These are phyloP conservation scores for Urophycis tenuis DNA, from an alignment of 2,797 vertebrate genomes.

Conservation along the genomic window DNA sequence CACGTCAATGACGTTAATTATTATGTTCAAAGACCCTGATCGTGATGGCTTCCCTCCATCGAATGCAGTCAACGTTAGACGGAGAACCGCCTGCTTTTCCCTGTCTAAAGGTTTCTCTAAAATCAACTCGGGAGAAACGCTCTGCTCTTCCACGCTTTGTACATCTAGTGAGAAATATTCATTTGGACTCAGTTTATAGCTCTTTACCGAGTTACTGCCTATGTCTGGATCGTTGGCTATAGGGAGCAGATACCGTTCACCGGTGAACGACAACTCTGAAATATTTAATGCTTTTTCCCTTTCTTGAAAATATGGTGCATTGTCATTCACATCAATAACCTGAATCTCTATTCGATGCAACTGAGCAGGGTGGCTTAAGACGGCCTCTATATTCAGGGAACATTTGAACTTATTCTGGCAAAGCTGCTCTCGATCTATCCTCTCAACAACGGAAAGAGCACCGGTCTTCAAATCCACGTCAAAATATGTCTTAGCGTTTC, in stretches of 20 bases:
- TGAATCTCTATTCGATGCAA: slow-evolving; percentile 70
- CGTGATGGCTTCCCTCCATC: slow-evolving; percentile 54
- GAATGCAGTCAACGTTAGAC: slow-evolving; percentile 51
- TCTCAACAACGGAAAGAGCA: slow-evolving; percentile 53
- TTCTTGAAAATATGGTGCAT: slow-evolving; percentile 57
- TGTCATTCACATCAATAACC: slow-evolving; percentile 67
- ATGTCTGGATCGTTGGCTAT: slow-evolving; percentile 70
- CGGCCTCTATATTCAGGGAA: slow-evolving; percentile 65
- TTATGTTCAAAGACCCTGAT: slow-evolving; percentile 49
- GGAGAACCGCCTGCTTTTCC: slow-evolving; percentile 53
- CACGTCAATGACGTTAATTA: slow-evolving; percentile 49
- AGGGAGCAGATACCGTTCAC: slow-evolving; percentile 68
- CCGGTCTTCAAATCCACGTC: slow-evolving; percentile 65
- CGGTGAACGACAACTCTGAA: slow-evolving; percentile 61
- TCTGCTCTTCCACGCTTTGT: slow-evolving; percentile 30
- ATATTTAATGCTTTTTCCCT: slow-evolving; percentile 58
- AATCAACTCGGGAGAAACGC: slow-evolving; percentile 49
- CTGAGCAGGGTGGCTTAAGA: slow-evolving; percentile 66
- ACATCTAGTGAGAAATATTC: slow-evolving; percentile 68
- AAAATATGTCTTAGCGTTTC: slow-evolving; percentile 60
- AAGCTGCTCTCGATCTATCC: slow-evolving; percentile 65
- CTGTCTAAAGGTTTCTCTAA: slow-evolving; percentile 60
- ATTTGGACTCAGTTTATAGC: slow-evolving; percentile 69
- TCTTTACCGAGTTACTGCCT: slow-evolving; percentile 68
- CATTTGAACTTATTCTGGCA: slow-evolving; percentile 63